Conservation (phyloP, 2,797 vertebrate genomes). For the Typhlichthys subterraneus region DNA sequence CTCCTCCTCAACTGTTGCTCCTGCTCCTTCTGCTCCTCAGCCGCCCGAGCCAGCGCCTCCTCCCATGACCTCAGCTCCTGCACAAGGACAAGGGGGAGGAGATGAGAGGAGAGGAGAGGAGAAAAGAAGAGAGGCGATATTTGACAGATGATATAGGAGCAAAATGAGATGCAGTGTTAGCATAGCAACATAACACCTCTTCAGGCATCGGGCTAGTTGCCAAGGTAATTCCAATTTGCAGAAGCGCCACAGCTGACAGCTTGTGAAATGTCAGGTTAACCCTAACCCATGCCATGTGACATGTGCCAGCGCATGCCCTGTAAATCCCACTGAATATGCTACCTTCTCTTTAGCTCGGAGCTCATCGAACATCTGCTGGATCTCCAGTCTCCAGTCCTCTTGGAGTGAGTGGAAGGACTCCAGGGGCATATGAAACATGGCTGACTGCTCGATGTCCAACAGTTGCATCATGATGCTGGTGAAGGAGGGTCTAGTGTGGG, state of each 20-base stretch:
- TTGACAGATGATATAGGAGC: not conserved
- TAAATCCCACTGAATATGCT: not conserved
- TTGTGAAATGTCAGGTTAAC: conserved; percentile 28
- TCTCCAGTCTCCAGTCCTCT: conserved; percentile 92
- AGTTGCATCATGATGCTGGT: conserved; percentile 82
- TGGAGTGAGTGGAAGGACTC: conserved; percentile 92
- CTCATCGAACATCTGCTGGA: conserved; percentile 92
- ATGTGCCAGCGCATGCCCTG: not conserved
- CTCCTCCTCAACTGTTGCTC: conserved; percentile 86
- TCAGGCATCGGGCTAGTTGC: conserved; percentile 17
- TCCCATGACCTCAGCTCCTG: conserved; percentile 91
- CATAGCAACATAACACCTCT: conserved; percentile 42
- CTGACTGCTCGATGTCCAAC: conserved; percentile 85
- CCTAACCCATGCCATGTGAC: conserved; percentile 12
- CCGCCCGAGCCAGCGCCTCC: conserved; percentile 86
- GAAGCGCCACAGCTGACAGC: conserved; percentile 31
- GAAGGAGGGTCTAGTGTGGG: conserved; percentile 84
- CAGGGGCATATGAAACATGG: conserved; percentile 92
- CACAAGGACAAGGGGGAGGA: not conserved
- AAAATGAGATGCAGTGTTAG: conserved; percentile 5
- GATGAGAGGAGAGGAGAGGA: not conserved
- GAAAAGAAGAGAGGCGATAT: not conserved
- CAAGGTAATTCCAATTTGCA: conserved; percentile 36
- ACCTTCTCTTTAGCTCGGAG: conserved; percentile 93
- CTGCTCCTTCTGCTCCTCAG: conserved; percentile 88